Evolutionary conservation across 1,140 invertebrate genomes (phyloP), one percentile per base, ranked within the genome.

Genomic region (Hermetia illucens): DNA sequence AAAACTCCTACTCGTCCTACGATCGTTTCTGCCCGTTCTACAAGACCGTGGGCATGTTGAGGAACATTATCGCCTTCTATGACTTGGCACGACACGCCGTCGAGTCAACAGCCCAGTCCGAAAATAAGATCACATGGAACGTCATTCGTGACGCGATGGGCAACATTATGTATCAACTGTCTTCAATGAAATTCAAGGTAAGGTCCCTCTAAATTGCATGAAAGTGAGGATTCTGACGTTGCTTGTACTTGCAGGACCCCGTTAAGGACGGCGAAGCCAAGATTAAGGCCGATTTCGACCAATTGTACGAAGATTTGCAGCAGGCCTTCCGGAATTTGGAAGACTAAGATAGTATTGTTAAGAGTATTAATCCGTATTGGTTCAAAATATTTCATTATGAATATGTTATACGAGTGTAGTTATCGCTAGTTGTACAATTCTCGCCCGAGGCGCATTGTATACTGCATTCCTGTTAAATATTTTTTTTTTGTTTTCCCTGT

Each of bases 1-100:
- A 99, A 65, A 94, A 93, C 72, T 86, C 85, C 62, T 98, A 97
- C 65, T 88, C 90, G 19, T 70, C 88, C 8, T 97, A 98, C 67
- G 93, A 97, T 71, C 75, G 94, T 45, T 98, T 93, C 71, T 99
- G 96, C 66, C 96, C 96, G 53, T 99, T 99, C 74, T 99, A 98
- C 73, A 99, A 99, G 71, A 98, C 94, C 19, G 88, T 93, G 12
- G 93, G 91, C 44, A 99, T 99, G 95, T 62, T 99, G 55, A 81
- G 77, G 58, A 99, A 99, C 69, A 98, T 98, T 71, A 96, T 99
- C 57, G 74, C 85, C 21, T 97, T 99, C 67, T 98, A 97, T 60
- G 95, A 99, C 61, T 81, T 97, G 80, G 80, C 95, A 9, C 79
- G 90, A 42, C 94, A 98, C 61, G 85, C 93, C 6, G 93, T 98